Evolutionary conservation across 2,113 vertebrate species (phyloP).

Genomic region (Carettochelys insculpta): DNA sequence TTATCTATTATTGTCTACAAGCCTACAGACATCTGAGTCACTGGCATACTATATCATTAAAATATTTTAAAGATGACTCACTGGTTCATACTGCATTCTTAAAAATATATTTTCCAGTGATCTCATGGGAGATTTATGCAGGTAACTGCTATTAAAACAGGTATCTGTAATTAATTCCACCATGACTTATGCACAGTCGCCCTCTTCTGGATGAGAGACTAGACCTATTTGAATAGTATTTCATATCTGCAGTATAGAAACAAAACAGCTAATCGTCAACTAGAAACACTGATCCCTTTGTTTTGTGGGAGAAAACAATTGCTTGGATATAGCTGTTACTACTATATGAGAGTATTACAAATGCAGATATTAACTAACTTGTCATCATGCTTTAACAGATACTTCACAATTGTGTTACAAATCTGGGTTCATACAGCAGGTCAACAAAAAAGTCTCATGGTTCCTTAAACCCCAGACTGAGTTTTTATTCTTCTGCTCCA

Average conservation of each 20-base stretch:
- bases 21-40: not conserved
- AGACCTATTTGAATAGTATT: conserved; percentile 34
- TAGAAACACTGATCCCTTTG: conserved; percentile 40
- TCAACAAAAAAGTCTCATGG: not conserved
- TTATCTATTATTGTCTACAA: not conserved
- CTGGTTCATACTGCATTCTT: not conserved
- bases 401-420: not conserved
- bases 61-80: not conserved
- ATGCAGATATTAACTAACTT: conserved; percentile 52
- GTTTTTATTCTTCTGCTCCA: not conserved
- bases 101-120: conserved; percentile 1
- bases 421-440: not conserved
- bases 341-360: conserved; percentile 30
- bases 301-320: conserved; percentile 48
- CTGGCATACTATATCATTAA: not conserved
- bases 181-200: not conserved
- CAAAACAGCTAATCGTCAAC: conserved; percentile 42
- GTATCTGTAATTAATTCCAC: conserved; percentile 23
- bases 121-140: not conserved
- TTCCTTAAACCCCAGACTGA: not conserved
- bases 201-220: conserved; percentile 18
- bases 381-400: conserved; percentile 29
- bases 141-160: not conserved
- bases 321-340: conserved; percentile 40
- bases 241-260: not conserved